A percentile compares a stretch with the other conserved stretches of the same genome.
These are phyloP conservation scores for Dicrostonyx torquatus DNA, from an alignment of 2,797 vertebrate species.

Conservation along the genomic window DNA sequence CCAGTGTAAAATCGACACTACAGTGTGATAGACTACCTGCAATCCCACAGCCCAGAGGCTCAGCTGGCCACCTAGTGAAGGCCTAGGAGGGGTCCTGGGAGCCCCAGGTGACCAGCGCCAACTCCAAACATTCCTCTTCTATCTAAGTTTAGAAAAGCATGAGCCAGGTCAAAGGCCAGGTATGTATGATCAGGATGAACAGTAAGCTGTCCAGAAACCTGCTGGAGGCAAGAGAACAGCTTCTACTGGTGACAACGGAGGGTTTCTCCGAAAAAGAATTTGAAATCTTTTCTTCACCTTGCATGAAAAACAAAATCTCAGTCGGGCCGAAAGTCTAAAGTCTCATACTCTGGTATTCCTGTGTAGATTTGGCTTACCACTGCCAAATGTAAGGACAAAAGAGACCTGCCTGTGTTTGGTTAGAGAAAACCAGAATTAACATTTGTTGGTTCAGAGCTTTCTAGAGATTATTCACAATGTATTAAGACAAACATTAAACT, in stretches of 20 bases:
- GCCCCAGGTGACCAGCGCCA: background rate
- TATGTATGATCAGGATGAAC: background rate
- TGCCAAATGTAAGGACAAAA: background rate
- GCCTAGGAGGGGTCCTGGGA: background rate
- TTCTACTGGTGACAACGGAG: background rate
- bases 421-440: background rate
- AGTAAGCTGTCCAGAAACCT: background rate
- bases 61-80: background rate
- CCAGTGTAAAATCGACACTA: background rate
- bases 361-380: background rate
- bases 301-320: background rate
- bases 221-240: background rate
- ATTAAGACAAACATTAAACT: background rate
- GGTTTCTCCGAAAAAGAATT: background rate
- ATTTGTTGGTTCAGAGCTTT: background rate
- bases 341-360: background rate
- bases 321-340: background rate
- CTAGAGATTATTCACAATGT: background rate
- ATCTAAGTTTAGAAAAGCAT: conserved; percentile 24
- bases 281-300: background rate
- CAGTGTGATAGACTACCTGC: background rate
- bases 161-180: background rate
- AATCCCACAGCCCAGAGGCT: background rate
- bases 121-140: background rate
- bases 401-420: background rate